Evolutionary conservation across 1,140 invertebrate genomes (phyloP).

Genomic region (Drosophila micromelanica): DNA sequence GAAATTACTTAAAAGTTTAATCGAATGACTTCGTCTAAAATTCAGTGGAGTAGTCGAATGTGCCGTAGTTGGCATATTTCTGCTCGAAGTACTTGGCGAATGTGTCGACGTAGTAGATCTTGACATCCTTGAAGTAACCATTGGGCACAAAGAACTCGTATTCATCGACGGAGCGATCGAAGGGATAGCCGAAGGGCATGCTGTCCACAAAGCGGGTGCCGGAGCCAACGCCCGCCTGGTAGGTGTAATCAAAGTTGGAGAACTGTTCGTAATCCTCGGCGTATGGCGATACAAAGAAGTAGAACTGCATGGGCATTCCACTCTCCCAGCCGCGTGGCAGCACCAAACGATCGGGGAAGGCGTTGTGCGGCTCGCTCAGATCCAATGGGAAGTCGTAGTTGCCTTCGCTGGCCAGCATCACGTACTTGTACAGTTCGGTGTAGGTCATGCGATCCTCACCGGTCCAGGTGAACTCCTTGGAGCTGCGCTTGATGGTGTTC

Average conservation of each 20-base stretch:
- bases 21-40: constrained; percentile 41
- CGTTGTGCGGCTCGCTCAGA: constrained; percentile 85
- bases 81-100: constrained; percentile 81
- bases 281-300: constrained; percentile 85
- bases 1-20: constrained; percentile 42
- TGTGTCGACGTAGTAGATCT: constrained; percentile 84
- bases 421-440: constrained; percentile 86
- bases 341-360: constrained; percentile 87
- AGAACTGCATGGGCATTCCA: constrained; percentile 88
- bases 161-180: constrained; percentile 84
- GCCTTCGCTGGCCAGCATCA: constrained; percentile 85
- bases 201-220: constrained; percentile 73
- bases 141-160: constrained; percentile 82
- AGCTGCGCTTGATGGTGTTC: constrained; percentile 88
- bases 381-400: constrained; percentile 85
- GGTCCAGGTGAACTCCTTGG: constrained; percentile 87
- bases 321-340: constrained; percentile 86
- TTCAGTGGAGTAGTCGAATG: constrained; percentile 65
- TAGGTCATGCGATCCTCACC: constrained; percentile 88
- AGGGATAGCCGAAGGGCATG: constrained; percentile 84
- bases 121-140: constrained; percentile 81
- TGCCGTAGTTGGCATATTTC: constrained; percentile 67
- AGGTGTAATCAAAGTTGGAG: constrained; percentile 67
- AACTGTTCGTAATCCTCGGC: constrained; percentile 71
- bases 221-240: constrained; percentile 65